A percentile compares a stretch with the other conserved stretches of the same genome.
Evolutionary conservation across 2,113 vertebrate genomes (phyloP).

Genomic region (Hippocampus abdominalis): DNA sequence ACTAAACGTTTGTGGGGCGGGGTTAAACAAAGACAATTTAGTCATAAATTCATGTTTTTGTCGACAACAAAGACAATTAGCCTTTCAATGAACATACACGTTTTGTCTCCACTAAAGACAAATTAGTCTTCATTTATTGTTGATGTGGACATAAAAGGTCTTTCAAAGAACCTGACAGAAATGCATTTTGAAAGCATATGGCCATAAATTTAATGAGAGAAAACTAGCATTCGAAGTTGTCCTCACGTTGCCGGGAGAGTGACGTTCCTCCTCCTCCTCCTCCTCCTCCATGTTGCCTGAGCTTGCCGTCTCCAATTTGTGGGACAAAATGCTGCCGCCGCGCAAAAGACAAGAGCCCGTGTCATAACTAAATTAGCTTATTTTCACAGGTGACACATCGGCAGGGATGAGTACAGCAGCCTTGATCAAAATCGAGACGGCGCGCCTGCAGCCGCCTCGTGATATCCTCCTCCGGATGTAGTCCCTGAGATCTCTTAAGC

Average conservation of each 20-base stretch:
- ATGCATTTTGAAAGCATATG: no score
- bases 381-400: slow-evolving; percentile 26
- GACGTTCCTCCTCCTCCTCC: neutral
- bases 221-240: slow-evolving; percentile 5
- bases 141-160: no score
- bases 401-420: neutral
- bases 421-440: neutral
- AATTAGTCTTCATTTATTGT: no score
- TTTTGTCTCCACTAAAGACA: no score
- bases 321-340: slow-evolving; percentile 30
- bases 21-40: no score
- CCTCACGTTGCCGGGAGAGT: neutral
- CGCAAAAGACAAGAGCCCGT: slow-evolving; percentile 13
- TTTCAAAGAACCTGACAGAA: no score
- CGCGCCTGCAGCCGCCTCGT: slow-evolving; percentile 19
- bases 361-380: slow-evolving; percentile 29
- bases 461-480: slow-evolving; percentile 16
- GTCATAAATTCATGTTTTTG: no score
- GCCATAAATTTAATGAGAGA: no score
- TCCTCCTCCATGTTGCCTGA: neutral
- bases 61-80: no score
- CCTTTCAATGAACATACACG: no score
- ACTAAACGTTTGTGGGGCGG: no score
- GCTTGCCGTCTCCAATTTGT: slow-evolving; percentile 4
- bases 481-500: slow-evolving; percentile 1